phyloP scores from a whole-genome alignment of 2,113 vertebrate species.

The Cervus canadensis region DNA sequence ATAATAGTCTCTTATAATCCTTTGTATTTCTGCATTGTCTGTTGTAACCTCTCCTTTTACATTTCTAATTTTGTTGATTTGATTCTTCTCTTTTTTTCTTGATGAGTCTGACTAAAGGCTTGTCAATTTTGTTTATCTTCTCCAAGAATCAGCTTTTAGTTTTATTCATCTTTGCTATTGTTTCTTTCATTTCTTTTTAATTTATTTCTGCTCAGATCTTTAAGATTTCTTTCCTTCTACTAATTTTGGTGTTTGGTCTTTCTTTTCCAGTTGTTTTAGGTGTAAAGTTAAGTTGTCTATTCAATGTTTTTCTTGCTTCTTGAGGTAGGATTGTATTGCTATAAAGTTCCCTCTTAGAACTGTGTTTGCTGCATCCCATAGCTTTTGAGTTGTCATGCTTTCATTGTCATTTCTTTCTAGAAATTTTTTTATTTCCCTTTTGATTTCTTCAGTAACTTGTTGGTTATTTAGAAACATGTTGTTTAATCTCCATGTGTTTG shows the following conservation, averaged over 20 bases:
- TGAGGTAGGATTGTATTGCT: neutral
- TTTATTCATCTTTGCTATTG: too few species aligned
- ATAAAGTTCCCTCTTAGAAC: neutral
- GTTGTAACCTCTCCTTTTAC: too few species aligned
- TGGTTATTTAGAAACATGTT: neutral
- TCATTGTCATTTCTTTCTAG: neutral
- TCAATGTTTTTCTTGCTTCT: neutral
- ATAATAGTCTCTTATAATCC: too few species aligned
- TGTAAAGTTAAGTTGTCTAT: neutral
- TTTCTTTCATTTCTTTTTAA: too few species aligned
- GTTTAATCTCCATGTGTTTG: neutral
- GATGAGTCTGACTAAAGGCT: too few species aligned
- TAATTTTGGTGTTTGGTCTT: neutral
- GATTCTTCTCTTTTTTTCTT: too few species aligned
- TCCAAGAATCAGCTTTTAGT: too few species aligned
- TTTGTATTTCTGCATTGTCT: too few species aligned
- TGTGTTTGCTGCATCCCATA: neutral
- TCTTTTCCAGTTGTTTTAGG: neutral
- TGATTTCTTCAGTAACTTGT: neutral
- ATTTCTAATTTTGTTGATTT: too few species aligned
- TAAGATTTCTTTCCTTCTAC: neutral
- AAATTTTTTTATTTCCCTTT: neutral
- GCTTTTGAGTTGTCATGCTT: neutral
- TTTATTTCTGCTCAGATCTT: neutral
- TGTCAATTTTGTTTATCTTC: too few species aligned